Evolutionary conservation across 2,888 invertebrate species (phyloP), one percentile per base, ranked within the genome.

Genomic region (Yponomeuta evonymella): DNA sequence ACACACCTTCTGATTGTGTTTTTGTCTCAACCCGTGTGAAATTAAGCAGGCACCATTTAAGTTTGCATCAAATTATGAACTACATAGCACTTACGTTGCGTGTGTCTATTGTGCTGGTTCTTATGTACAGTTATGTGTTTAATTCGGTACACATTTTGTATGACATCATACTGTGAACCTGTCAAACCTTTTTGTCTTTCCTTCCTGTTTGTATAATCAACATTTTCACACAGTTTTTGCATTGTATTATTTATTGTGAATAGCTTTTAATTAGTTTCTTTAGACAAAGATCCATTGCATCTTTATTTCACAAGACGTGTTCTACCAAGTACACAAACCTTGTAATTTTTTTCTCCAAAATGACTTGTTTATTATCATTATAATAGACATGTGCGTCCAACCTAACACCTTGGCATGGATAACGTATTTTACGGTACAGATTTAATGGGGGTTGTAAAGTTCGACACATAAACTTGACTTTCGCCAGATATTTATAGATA

Each of bases 131-230:
- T 65, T 33, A 65, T 33, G 12, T 65, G 12, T 33, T 64, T 33
- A 65, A 65, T 65, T 65, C 12, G 12, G 11, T 65, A 30, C 65
- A 65, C 65, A 58, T 58, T 30, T 8, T 33, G 65, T 65, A 33
- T 33, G 30, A 33, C 65, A 33, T 65, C 65, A 65, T 29, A 65
- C 9, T 65, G 30, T 33, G 12, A 65, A 29, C 12, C 2, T 65
- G 8, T 58, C 51, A 58, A 15, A n/a, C 43, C 5, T 30, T 65
- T 65, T 29, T 29, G 65, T 12, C 6, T 29, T 33, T 65, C 65
- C 65, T 65, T 65, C 65, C 65, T 33, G 65, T 65, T 65, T 65
- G 51, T 43, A 1, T 65, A 10, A 12, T 29, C 1, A 65, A 10
- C 10, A 65, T 65, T 65, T 12, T 30, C 65, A 65, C 30, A 65